phyloP scores from a whole-genome alignment of 2,888 invertebrate genomes.

The Scaptodrosophila latifasciaeformis region DNA sequence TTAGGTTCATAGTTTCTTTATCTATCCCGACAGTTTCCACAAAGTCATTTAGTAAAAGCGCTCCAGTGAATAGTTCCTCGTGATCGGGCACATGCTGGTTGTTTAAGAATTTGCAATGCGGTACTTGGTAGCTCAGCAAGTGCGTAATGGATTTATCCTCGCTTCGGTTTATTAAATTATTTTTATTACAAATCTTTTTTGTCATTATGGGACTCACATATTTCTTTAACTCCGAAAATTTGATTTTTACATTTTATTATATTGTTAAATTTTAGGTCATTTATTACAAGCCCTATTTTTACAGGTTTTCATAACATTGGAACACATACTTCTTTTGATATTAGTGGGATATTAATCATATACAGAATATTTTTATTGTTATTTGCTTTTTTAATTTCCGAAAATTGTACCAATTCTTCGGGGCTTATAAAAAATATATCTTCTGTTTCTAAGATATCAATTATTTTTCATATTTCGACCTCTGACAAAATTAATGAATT shows the following conservation, averaged over 20 bases:
- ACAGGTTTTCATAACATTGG: too few species aligned
- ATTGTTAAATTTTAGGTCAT: too few species aligned
- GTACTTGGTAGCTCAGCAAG: background rate
- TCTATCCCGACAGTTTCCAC: background rate
- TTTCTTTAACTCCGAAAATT: background rate
- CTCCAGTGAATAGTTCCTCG: background rate
- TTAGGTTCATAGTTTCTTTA: background rate
- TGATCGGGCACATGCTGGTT: background rate
- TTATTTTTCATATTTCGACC: background rate
- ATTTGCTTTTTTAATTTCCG: conserved; percentile 1
- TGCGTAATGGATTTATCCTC: background rate
- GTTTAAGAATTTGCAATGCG: background rate
- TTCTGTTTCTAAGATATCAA: conserved; percentile 1
- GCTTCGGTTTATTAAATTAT: background rate
- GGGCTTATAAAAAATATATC: background rate
- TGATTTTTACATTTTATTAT: too few species aligned
- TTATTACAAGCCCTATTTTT: too few species aligned
- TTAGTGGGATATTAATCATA: too few species aligned
- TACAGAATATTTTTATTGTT: too few species aligned
- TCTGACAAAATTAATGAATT: conserved; percentile 3
- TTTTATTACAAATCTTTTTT: background rate
- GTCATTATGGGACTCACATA: background rate
- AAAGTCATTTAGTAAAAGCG: background rate
- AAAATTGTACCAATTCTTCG: conserved; percentile 2
- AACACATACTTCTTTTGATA: too few species aligned